A percentile compares a stretch with the other conserved stretches of the same genome.
These are phyloP conservation scores for Tychaedon coryphoeus DNA, from an alignment of 2,113 vertebrate genomes.

Conservation along the genomic window DNA sequence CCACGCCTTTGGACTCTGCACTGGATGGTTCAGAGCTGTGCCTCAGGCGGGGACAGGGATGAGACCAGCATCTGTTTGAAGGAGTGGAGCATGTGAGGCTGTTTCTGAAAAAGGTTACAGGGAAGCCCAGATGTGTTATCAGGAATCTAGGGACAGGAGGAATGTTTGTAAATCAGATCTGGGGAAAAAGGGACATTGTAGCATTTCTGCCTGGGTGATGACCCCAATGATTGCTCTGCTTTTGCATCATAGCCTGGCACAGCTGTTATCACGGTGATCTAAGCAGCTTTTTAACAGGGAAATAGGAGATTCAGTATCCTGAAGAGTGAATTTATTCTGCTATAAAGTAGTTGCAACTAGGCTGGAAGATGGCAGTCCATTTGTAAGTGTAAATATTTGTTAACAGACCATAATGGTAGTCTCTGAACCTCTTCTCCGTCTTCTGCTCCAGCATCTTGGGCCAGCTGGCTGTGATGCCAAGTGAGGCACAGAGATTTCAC, in stretches of 20 bases:
- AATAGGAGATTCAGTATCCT: neutral
- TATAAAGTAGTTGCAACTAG: neutral
- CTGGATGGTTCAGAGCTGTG: neutral
- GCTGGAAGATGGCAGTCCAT: neutral
- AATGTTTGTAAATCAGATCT: neutral
- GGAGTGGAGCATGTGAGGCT: neutral
- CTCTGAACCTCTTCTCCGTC: neutral
- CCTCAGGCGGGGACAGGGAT: neutral
- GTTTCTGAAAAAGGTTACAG: neutral
- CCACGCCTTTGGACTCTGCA: neutral
- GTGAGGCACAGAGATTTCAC: neutral
- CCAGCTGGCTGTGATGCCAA: neutral
- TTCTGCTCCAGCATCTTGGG: neutral
- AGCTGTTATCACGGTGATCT: neutral
- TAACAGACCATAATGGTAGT: neutral
- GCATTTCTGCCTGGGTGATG: neutral
- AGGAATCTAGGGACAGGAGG: neutral
- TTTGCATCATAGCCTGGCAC: neutral
- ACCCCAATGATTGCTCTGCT: neutral
- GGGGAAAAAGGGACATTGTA: neutral
- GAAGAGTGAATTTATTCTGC: neutral
- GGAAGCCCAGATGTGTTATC: neutral
- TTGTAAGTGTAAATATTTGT: constrained; percentile 9
- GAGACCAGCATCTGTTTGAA: neutral
- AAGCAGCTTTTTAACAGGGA: neutral